Base-by-base conservation (phyloP, 2,888 invertebrate genomes). In the Willowsia nigromaculata region DNA sequence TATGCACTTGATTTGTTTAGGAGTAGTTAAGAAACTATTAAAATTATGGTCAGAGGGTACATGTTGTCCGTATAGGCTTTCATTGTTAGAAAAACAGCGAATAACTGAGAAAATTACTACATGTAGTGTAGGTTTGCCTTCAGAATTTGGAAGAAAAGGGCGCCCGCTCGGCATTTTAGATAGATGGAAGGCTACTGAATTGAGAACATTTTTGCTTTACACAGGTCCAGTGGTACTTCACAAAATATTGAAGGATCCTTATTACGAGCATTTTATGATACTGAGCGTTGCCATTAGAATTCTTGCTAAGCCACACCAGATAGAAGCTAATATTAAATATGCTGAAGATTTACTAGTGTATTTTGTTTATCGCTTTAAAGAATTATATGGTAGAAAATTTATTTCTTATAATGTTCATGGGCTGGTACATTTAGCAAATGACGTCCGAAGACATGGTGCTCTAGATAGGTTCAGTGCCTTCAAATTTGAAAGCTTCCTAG, bases 171-270 rank as follows among this genome's bases (percentile, higher is more conserved):
- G n/a, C 56, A 91, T 93, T 62, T 37, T 92, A 0, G 92, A 92
- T 3, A 59, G 92, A 15, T 93, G 92, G 92, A 93, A 93, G 84
- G 93, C 93, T 9, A 92, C 92, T 3, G 93, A 93, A 88, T 92
- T 91, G 74, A 33, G 93, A 5, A 90, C 85, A n/a, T 92, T 93
- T 90, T 27, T 93, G 7, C 33, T 93, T 15, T 93, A 93, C 80
- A 91, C 91, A 3, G 93, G 93, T n/a, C 84, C 85, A 11, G 40
- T 88, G 0, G 88, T 78, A 18, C 59, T 91, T 0, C 91, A 85
- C 65, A 68, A 56, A 0, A 59, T 74, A 40, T 22, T 93, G 9
- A 50, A 89, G 1, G 30, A 18, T n/a, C 56, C 84, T 18, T 37
- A 91, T 22, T 93, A 81, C 33, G 25, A 88, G n/a, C 56, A 85